These are phyloP conservation scores for Progne subis DNA, from an alignment of 2,113 vertebrate species.

Conservation along the genomic window DNA sequence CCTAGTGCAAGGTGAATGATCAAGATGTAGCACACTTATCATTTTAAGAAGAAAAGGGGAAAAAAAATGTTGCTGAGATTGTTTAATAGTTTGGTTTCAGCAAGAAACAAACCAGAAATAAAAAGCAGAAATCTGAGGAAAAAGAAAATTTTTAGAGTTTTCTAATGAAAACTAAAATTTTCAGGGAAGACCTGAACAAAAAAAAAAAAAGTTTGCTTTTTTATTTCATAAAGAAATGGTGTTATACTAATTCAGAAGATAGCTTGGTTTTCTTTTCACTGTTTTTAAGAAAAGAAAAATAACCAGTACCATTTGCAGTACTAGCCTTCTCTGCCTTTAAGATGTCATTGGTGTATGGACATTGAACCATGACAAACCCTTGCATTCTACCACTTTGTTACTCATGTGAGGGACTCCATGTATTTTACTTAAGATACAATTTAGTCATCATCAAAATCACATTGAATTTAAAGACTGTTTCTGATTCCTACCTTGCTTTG, in stretches of 20 bases:
- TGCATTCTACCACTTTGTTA: neutral
- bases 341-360: neutral
- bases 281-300: neutral
- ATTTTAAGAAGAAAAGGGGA: neutral
- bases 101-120: neutral
- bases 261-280: neutral
- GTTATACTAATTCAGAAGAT: neutral
- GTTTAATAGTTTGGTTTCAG: neutral
- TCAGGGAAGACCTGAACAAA: neutral
- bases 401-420: neutral
- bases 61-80: rapidly evolving
- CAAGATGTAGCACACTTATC: neutral
- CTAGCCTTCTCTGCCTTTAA: neutral
- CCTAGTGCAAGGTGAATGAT: neutral
- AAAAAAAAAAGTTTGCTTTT: neutral
- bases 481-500: neutral
- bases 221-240: neutral
- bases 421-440: neutral
- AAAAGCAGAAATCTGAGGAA: neutral
- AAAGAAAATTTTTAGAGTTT: neutral
- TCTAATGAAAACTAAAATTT: neutral
- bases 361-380: neutral
- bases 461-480: neutral
- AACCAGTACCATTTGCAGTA: neutral
- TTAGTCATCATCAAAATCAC: neutral